Base-by-base conservation (phyloP, 1,140 invertebrate genomes). In the Drosophila grimshawi region DNA sequence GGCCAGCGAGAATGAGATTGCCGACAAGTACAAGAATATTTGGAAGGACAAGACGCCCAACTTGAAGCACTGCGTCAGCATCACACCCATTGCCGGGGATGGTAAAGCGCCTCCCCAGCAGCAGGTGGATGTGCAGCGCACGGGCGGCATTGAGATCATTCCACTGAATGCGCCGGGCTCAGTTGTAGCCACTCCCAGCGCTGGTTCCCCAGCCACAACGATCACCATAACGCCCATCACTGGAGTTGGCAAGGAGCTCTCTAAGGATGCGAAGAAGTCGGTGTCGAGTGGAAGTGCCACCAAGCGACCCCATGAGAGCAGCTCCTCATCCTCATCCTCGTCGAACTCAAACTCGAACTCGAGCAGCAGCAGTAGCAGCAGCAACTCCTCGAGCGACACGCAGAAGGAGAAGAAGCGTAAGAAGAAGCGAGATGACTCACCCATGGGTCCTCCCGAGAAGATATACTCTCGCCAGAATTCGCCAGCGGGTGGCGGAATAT, bases 381-480 rank as follows among this genome's bases (percentile, higher is more conserved):
- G 51, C 45, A 62, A 30, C 27, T 48, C 61, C 7, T 76, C 77
- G 0, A 64, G 35, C 1, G 66, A 95, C 95, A 93, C 93, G n/a
- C 95, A 95, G 82, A 92, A 96, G 71, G 96, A 97, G 55, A 97
- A 97, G 89, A 97, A 97, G 82, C 94, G 96, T 32, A 96, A 96
- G 76, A 93, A 95, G 60, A 96, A 96, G 68, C 95, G 96, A 11
- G 95, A 95, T 51, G 95, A 95, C 59, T 94, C 94, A 76, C 95
- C 96, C 0, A 97, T 97, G 96, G 96, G 96, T 3, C 96, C 96
- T 2, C 96, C 97, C 0, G 96, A 97, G 52, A 97, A 97, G 92
- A 93, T 96, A 0, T 92, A 90, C 48, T 92, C 91, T 1, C 74
- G 90, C 0, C 90, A 92, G 59, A 92, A 92, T 60, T 92, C 90